These are phyloP conservation scores for Coregonus ussuriensis DNA, from an alignment of 2,797 vertebrate species.

Conservation along the genomic window DNA sequence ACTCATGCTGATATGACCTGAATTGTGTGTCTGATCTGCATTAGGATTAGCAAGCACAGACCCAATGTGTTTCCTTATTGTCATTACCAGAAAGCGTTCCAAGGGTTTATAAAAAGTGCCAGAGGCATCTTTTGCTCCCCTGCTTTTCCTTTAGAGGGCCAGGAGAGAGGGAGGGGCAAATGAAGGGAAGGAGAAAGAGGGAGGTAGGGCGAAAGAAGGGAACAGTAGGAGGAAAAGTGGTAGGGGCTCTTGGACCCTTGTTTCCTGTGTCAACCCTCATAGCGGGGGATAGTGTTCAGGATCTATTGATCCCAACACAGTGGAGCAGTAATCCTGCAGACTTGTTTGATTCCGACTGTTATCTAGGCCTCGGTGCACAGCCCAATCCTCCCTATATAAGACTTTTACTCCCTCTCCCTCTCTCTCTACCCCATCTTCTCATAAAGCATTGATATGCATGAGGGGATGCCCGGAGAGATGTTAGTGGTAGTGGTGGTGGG, in stretches of 20 bases:
- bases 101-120: slow-evolving; percentile 56
- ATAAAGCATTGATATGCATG: slow-evolving; percentile 81
- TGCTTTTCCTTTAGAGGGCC: slow-evolving; percentile 33
- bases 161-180: slow-evolving; percentile 54
- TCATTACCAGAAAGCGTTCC: slow-evolving; percentile 9
- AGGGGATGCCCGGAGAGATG: slow-evolving; percentile 59
- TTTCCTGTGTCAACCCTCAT: slow-evolving; percentile 79
- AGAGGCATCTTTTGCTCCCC: slow-evolving; percentile 65
- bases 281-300: slow-evolving; percentile 77
- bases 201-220: too few relatives aligned
- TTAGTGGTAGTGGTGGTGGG: slow-evolving; percentile 36
- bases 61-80: slow-evolving; percentile 24
- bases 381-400: slow-evolving; percentile 57
- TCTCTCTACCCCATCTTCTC: slow-evolving; percentile 48
- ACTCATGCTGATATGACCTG: not conserved
- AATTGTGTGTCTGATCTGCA: not conserved
- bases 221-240: slow-evolving; percentile 12
- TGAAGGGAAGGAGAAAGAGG: slow-evolving; percentile 18
- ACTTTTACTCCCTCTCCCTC: slow-evolving; percentile 37
- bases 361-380: slow-evolving; percentile 71
- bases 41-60: slow-evolving; percentile 13
- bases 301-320: slow-evolving; percentile 86
- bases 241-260: slow-evolving; percentile 73
- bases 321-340: slow-evolving; percentile 81
- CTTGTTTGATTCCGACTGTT: slow-evolving; percentile 83